Evolutionary conservation across 2,797 vertebrate species (phyloP).

Genomic region (Hippopotamyrus pictus): DNA sequence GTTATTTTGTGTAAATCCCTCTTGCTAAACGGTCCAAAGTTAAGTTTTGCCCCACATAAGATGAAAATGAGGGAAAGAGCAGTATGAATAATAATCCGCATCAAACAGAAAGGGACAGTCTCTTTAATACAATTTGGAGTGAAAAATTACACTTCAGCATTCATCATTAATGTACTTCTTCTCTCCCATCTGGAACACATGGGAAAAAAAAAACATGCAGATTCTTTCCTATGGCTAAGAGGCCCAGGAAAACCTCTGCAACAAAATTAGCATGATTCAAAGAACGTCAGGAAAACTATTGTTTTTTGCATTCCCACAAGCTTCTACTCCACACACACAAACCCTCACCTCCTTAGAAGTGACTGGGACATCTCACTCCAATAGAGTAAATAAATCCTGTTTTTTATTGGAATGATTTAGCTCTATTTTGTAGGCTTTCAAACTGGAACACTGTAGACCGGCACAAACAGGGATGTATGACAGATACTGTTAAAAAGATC

Average conservation of each 20-base stretch:
- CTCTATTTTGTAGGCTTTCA: constrained; percentile 19
- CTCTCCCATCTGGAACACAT: constrained; percentile 61
- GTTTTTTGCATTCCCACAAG: background rate
- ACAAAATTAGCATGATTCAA: constrained; percentile 48
- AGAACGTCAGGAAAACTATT: constrained; percentile 6
- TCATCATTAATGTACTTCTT: constrained; percentile 58
- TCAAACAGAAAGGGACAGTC: constrained; percentile 60
- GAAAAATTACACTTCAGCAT: constrained; percentile 77
- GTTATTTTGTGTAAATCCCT: background rate
- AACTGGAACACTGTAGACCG: background rate
- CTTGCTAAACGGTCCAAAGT: background rate
- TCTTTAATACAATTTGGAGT: constrained; percentile 85
- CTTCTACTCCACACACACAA: background rate
- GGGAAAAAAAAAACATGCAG: constrained; percentile 69
- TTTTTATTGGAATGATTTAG: constrained; percentile 63
- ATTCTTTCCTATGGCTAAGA: constrained; percentile 39
- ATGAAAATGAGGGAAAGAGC: background rate
- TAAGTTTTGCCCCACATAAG: background rate
- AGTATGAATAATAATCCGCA: constrained; percentile 1
- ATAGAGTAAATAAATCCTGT: constrained; percentile 54
- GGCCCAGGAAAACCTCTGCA: constrained; percentile 45
- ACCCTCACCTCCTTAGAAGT: background rate
- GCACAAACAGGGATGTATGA: background rate
- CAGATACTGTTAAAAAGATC: background rate
- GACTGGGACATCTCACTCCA: constrained; percentile 35